phyloP scores from a whole-genome alignment of 2,888 invertebrate species.

The Hymenopus coronatus region DNA sequence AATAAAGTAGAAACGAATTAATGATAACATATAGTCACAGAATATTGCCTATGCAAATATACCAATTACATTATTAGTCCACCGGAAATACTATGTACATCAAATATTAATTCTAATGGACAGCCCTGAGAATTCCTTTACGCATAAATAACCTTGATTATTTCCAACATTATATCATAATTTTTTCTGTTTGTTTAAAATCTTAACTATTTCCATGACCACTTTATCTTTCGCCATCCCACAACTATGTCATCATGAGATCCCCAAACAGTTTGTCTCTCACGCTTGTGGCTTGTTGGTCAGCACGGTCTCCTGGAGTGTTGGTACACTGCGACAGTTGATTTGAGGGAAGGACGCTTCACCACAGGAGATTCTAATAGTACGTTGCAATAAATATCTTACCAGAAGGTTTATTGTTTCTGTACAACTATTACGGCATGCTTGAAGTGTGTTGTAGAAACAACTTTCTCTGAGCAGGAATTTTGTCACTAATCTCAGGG shows the following conservation, averaged over 20 bases:
- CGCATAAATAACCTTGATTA: not conserved
- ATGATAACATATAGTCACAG: too few relatives aligned
- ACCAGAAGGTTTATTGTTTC: not conserved
- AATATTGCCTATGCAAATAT: too few relatives aligned
- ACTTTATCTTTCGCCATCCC: not conserved
- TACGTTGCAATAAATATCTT: not conserved
- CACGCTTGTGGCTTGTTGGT: not conserved
- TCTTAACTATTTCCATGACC: not conserved
- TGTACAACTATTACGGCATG: not conserved
- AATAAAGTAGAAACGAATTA: too few relatives aligned
- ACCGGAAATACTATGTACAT: too few relatives aligned
- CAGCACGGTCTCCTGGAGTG: slow-evolving; percentile 9
- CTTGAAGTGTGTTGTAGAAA: not conserved
- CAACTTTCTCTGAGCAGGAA: not conserved
- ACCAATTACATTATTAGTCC: too few relatives aligned
- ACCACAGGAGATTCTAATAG: not conserved
- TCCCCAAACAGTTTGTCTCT: not conserved
- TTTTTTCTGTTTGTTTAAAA: not conserved
- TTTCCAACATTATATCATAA: not conserved
- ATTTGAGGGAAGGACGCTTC: not conserved
- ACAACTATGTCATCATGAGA: not conserved
- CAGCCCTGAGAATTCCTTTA: not conserved
- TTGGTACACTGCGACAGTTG: not conserved
- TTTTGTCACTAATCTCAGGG: not conserved
- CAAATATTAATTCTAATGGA: not conserved